phyloP scores from a whole-genome alignment of 1,140 invertebrate genomes.

The Ceratitis capitata region DNA sequence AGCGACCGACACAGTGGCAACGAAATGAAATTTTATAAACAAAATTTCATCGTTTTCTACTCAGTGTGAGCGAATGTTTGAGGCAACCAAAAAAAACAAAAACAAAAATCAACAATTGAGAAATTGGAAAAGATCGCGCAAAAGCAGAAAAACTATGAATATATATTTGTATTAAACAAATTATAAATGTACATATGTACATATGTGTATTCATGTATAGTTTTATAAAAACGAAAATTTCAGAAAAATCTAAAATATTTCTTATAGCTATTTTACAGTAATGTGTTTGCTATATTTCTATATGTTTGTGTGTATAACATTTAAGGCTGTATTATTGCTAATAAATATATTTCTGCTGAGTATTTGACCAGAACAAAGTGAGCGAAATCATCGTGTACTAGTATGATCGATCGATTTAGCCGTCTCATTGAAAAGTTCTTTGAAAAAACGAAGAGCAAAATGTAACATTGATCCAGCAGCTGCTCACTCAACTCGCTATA shows the following conservation, averaged over 20 bases:
- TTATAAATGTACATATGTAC: background rate
- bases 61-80: background rate
- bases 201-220: background rate
- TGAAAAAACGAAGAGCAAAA: background rate
- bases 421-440: background rate
- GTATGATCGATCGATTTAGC: background rate
- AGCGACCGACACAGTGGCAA: background rate
- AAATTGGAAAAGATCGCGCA: constrained; percentile 21
- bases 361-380: background rate
- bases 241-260: background rate
- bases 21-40: constrained; percentile 19
- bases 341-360: background rate
- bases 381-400: background rate
- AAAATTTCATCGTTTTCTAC: background rate
- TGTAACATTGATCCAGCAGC: background rate
- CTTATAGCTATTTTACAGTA: background rate
- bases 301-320: background rate
- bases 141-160: background rate
- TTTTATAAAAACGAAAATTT: background rate
- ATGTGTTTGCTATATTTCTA: background rate
- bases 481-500: background rate
- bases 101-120: constrained; percentile 14
- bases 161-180: background rate
- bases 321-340: background rate
- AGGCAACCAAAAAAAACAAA: no score